A percentile compares a stretch with the other conserved stretches of the same genome.
phyloP scores from a whole-genome alignment of 2,797 vertebrate genomes.

The Myotis myotis region DNA sequence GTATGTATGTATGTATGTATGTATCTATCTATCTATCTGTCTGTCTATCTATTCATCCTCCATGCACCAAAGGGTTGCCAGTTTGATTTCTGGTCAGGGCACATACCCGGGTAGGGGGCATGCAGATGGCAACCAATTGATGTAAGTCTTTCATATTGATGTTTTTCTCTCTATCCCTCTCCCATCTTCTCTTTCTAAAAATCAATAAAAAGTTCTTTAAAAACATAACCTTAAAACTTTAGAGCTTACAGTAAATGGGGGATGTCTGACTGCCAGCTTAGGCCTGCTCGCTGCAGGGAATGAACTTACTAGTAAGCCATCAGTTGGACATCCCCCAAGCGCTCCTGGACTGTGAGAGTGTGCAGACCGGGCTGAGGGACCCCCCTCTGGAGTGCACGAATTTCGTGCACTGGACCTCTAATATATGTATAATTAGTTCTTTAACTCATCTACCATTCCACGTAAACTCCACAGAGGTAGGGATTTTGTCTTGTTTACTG shows the following conservation, averaged over 20 bases:
- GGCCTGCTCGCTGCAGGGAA: too few species aligned
- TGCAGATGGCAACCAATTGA: neutral
- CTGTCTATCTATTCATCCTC: neutral
- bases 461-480: neutral
- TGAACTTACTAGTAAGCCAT: too few species aligned
- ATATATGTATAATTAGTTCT: neutral
- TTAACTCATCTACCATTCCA: neutral
- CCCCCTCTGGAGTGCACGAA: too few species aligned
- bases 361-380: too few species aligned
- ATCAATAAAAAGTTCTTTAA: neutral
- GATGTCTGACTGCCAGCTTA: too few species aligned
- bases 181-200: neutral
- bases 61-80: neutral
- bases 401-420: too few species aligned
- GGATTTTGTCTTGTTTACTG: neutral
- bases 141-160: neutral
- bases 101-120: neutral
- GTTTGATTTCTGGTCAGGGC: neutral
- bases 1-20: neutral
- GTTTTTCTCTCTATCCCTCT: neutral
- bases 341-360: too few species aligned
- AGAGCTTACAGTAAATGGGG: constrained; percentile 27
- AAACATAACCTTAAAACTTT: neutral
- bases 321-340: too few species aligned
- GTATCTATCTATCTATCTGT: too few species aligned